Base-by-base conservation (phyloP, 1,140 invertebrate species). In the Cecropterus lyciades region DNA sequence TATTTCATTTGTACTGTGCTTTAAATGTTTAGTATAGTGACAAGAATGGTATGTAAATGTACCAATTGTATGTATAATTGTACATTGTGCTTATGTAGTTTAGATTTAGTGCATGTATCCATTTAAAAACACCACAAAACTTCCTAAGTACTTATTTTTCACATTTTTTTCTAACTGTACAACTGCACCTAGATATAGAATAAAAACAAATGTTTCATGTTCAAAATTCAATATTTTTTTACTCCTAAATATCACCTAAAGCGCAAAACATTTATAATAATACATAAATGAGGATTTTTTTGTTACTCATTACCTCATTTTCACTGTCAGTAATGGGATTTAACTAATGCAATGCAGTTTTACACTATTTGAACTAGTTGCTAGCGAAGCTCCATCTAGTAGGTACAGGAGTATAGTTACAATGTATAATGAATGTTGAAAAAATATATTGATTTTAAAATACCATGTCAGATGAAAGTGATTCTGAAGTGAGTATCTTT, bases 401-500 rank as follows among this genome's bases (percentile, higher is more conserved):
- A 59, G 9, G 30, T 33, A 33, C 6, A 20, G 3, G 11, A 3
- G 27, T 15, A 40, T 40, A 40, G 11, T 40, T 40, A 8, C 30
- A n/a, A n/a, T n/a, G n/a, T n/a, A n/a, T n/a, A n/a, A n/a, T n/a
- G n/a, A 24, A 24, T 24, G 20, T 24, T 24, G 20, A 24, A 24
- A 24, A 24, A 24, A 3, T 5, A 1, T 33, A n/a, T n/a, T n/a
- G n/a, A n/a, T 43, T 14, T 16, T 53, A 15, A 53, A n/a, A n/a
- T n/a, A 53, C 13, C 2, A 63, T 63, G 59, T 63, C 59, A 15
- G 48, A 63, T 17, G 59, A 63, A 14, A 63, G 59, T 42, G 75
- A 73, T 37, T 70, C 63, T 20, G 74, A 77, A 45, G 77, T 77
- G 69, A 73, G 77, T 77, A 75, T n/a, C 27, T 20, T 43, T 59